phyloP scores from a whole-genome alignment of 2,113 vertebrate species.

The Apaloderma vittatum region DNA sequence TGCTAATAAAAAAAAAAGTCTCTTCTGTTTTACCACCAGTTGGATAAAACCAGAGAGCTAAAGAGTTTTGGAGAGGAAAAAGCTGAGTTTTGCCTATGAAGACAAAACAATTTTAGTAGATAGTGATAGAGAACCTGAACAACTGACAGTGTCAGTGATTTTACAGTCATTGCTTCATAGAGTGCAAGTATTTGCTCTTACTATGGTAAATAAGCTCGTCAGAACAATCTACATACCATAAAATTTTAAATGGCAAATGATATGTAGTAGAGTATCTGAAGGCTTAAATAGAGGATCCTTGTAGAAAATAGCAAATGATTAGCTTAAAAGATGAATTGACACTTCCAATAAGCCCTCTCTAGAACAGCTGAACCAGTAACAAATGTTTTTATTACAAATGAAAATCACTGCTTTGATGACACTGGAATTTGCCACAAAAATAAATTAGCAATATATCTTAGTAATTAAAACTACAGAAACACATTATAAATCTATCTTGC shows the following conservation, averaged over 20 bases:
- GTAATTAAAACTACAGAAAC: conserved; percentile 47
- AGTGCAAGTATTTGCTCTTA: conserved; percentile 17
- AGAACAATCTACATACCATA: conserved; percentile 28
- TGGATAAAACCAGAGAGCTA: not conserved
- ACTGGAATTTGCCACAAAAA: conserved; percentile 30
- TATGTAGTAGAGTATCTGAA: not conserved
- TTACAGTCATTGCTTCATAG: conserved; percentile 3
- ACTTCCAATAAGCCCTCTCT: conserved; percentile 9
- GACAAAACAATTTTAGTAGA: conserved; percentile 1
- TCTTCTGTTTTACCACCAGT: not conserved
- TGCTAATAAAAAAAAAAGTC: not conserved
- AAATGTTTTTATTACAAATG: conserved; percentile 1
- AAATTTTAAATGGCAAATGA: conserved; percentile 39
- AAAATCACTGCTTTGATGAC: conserved; percentile 33
- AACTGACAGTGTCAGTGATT: not conserved
- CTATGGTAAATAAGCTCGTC: conserved; percentile 27
- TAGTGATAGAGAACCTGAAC: not conserved
- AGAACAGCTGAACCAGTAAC: conserved; percentile 34
- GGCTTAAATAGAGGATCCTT: conserved; percentile 30
- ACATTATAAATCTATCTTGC: not conserved
- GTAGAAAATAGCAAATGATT: conserved; percentile 19
- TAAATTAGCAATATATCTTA: conserved; percentile 10
- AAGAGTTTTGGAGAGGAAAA: not conserved
- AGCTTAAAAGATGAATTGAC: conserved; percentile 23
- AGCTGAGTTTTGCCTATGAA: not conserved